Evolutionary conservation across 2,888 invertebrate genomes (phyloP).

Genomic region (Serripes groenlandicus): DNA sequence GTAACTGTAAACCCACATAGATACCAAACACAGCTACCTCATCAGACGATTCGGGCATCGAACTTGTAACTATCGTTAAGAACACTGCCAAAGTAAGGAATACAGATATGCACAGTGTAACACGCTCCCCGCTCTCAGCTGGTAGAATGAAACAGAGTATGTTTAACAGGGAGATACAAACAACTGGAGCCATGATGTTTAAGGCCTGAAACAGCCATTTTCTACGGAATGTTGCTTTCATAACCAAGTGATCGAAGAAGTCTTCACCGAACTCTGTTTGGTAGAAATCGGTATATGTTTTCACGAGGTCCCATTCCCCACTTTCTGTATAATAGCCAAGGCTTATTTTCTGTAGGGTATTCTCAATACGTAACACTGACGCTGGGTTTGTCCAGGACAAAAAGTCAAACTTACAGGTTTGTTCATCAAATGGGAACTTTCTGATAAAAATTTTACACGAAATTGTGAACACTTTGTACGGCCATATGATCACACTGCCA

Average conservation of each 20-base stretch:
- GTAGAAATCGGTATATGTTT: neutral
- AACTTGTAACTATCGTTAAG: slow-evolving; percentile 65
- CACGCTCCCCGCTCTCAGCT: slow-evolving; percentile 52
- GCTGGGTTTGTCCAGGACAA: slow-evolving; percentile 57
- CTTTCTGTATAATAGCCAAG: slow-evolving; percentile 34
- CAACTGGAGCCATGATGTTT: slow-evolving; percentile 48
- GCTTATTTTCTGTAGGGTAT: neutral
- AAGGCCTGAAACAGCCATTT: slow-evolving; percentile 51
- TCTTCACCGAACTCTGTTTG: slow-evolving; percentile 21
- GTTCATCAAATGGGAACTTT: slow-evolving; percentile 69
- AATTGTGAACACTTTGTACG: slow-evolving; percentile 51
- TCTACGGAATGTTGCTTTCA: slow-evolving; percentile 26
- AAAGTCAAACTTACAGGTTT: slow-evolving; percentile 67
- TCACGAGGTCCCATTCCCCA: slow-evolving; percentile 47
- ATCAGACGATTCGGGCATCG: slow-evolving; percentile 69
- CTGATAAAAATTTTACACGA: slow-evolving; percentile 49
- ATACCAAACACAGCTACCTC: slow-evolving; percentile 67
- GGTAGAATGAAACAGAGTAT: slow-evolving; percentile 55
- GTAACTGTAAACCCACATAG: slow-evolving; percentile 65
- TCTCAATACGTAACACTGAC: slow-evolving; percentile 31
- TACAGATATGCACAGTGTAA: slow-evolving; percentile 58
- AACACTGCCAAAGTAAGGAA: slow-evolving; percentile 71
- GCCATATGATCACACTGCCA: slow-evolving; percentile 60
- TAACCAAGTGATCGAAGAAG: slow-evolving; percentile 29
- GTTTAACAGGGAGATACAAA: slow-evolving; percentile 54